These are phyloP conservation scores for Dunckerocampus dactyliophorus DNA, from an alignment of 2,113 vertebrate species.

Conservation along the genomic window DNA sequence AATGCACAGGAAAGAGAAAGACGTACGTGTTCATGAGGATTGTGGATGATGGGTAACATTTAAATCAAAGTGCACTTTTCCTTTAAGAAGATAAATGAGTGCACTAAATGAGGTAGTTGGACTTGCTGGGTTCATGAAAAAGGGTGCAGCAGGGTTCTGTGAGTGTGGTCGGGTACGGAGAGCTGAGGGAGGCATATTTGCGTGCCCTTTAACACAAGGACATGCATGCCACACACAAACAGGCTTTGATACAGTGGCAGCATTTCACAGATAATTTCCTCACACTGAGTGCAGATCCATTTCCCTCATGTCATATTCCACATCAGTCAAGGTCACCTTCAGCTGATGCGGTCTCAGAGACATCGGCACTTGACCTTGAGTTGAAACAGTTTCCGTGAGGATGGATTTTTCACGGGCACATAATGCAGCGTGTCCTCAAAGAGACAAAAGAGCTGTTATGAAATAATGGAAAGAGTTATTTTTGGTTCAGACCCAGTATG, in stretches of 20 bases:
- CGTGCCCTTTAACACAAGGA: conserved; percentile 39
- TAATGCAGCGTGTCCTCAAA: conserved; percentile 58
- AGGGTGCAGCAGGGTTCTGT: conserved; percentile 36
- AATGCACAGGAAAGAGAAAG: too few species aligned
- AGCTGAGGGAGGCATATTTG: conserved; percentile 47
- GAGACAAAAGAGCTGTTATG: conserved; percentile 57
- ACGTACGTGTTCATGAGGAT: too few species aligned
- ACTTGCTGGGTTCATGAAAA: background rate
- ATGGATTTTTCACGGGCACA: conserved; percentile 64
- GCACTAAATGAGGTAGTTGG: too few species aligned
- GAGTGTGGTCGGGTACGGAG: conserved; percentile 24
- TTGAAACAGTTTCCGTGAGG: conserved; percentile 61
- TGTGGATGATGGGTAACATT: too few species aligned
- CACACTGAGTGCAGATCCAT: conserved; percentile 60
- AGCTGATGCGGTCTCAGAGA: conserved; percentile 52
- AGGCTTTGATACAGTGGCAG: conserved; percentile 64
- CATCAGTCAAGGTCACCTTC: conserved; percentile 72
- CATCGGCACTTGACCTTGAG: conserved; percentile 67
- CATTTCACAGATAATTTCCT: conserved; percentile 70
- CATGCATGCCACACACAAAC: conserved; percentile 33
- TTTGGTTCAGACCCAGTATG: conserved; percentile 39
- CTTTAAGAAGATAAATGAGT: too few species aligned
- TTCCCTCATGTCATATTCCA: conserved; percentile 69
- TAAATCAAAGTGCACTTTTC: too few species aligned
- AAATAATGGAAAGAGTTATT: conserved; percentile 60